A percentile compares a stretch with the other conserved stretches of the same genome.
Evolutionary conservation across 2,113 vertebrate genomes (phyloP).

Genomic region (Murina feae): DNA sequence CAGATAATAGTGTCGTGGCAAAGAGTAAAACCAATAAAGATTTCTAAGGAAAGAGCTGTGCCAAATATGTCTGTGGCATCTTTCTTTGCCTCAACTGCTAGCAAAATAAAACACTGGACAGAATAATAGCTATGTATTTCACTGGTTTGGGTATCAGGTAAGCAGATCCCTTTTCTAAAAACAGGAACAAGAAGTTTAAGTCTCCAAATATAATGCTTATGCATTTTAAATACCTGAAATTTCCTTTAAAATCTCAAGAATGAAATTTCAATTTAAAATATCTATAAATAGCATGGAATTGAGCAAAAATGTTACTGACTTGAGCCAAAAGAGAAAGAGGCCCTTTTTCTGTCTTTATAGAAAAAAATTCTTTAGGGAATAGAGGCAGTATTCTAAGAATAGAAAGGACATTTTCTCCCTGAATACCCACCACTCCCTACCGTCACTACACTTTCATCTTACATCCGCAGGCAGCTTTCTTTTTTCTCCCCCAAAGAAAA

Average conservation of each 20-base stretch:
- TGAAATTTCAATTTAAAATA: conserved; percentile 46
- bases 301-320: conserved; percentile 51
- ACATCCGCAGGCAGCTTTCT: neutral
- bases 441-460: neutral
- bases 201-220: neutral
- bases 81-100: conserved; percentile 7
- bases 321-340: conserved; percentile 23
- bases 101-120: conserved; percentile 2
- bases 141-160: neutral
- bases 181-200: neutral
- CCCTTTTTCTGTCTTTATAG: conserved; percentile 31
- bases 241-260: conserved; percentile 23
- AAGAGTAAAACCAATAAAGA: neutral
- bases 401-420: conserved; percentile 34
- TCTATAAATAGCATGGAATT: conserved; percentile 10
- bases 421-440: neutral
- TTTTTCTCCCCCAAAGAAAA: neutral
- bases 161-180: conserved; percentile 33
- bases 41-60: conserved; percentile 23
- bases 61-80: neutral
- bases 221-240: conserved; percentile 37
- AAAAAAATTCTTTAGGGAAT: conserved; percentile 37
- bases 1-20: neutral
- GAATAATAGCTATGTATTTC: neutral
- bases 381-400: conserved; percentile 39